A percentile compares a stretch with the other conserved stretches of the same genome.
phyloP scores from a whole-genome alignment of 2,797 vertebrate genomes.

The Eptatretus atami region DNA sequence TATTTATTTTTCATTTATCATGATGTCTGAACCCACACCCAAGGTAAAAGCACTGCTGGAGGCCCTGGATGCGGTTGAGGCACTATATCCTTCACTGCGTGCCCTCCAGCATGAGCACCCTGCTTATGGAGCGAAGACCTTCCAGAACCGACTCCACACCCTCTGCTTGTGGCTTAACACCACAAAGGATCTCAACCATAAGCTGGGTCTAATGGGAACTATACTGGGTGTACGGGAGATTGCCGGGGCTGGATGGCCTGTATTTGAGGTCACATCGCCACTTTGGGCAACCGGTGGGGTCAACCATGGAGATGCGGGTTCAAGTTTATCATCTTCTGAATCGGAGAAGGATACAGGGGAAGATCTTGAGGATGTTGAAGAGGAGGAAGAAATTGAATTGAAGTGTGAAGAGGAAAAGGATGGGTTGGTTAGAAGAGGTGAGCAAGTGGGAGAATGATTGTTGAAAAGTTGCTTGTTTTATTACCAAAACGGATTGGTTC shows the following conservation, averaged over 20 bases:
- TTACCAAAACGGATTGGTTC: too few species aligned
- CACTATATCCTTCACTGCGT: conserved; percentile 79
- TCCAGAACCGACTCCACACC: conserved; percentile 95
- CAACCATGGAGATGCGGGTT: neutral
- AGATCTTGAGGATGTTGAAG: neutral
- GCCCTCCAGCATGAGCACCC: conserved; percentile 84
- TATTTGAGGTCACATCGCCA: conserved; percentile 91
- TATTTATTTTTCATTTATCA: too few species aligned
- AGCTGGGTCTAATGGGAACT: conserved; percentile 85
- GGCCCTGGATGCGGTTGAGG: conserved; percentile 72
- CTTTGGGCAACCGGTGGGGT: conserved; percentile 27
- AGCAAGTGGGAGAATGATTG: too few species aligned
- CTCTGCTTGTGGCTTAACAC: conserved; percentile 96
- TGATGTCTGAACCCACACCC: neutral
- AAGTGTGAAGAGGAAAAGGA: neutral
- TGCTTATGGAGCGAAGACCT: conserved; percentile 71
- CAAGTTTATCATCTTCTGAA: neutral
- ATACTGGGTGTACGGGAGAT: conserved; percentile 71
- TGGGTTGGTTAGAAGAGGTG: too few species aligned
- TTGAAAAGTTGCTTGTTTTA: too few species aligned
- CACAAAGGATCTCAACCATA: conserved; percentile 96
- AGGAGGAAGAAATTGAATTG: conserved; percentile 6
- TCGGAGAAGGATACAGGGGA: neutral
- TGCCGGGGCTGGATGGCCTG: conserved; percentile 78
- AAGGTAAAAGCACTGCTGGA: conserved; percentile 91